Evolutionary conservation across 2,797 vertebrate genomes (phyloP), one percentile per base, ranked within the genome.

Genomic region (Thripadectes ignobilis): DNA sequence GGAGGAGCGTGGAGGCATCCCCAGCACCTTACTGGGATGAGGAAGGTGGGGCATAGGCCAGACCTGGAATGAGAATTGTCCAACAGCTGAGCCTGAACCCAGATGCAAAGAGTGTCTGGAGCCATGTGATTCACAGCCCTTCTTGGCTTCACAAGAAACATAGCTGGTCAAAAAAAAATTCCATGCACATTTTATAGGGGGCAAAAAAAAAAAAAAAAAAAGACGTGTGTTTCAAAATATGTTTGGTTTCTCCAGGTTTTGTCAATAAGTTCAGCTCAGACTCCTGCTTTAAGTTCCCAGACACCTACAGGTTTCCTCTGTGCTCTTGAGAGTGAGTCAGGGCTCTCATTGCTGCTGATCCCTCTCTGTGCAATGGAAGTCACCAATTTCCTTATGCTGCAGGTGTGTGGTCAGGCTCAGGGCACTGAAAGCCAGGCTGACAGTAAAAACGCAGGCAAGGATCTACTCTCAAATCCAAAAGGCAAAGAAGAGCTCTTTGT

Each of bases 41-140:
- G 9, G 4, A 84, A 8, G 10, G 22, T 18, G 38, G 24, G 26
- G 27, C 29, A 46, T 9, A 3, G 2, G 19, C 38, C 69, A 81
- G 69, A 85, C 20, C 27, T 34, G 77, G 14, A 1, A 2, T 3
- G 4, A 7, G 34, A 93, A 30, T 21, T 57, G 23, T 24, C 32
- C 1, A 6, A 3, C 0, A 5, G 41, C 73, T 34, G 30, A 57
- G 43, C 48, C 1, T 2, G 34, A 76, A 72, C 32, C 12, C 2
- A 2, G 34, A 39, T 46, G 23, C 32, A 6, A 41, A 57, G 46
- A 54, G 30, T 39, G 43, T 30, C 30, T 0, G 1, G 43, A 75
- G 51, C 8, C 0, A 0, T 2, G 1, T 19, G 29, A 45, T 62
- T 72, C 2, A 7, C 66, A 66, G 62, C 8, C 24, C 39, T 78